Evolutionary conservation across 2,797 vertebrate genomes (phyloP), one percentile per base, ranked within the genome.

Genomic region (Sebastes miniatus): DNA sequence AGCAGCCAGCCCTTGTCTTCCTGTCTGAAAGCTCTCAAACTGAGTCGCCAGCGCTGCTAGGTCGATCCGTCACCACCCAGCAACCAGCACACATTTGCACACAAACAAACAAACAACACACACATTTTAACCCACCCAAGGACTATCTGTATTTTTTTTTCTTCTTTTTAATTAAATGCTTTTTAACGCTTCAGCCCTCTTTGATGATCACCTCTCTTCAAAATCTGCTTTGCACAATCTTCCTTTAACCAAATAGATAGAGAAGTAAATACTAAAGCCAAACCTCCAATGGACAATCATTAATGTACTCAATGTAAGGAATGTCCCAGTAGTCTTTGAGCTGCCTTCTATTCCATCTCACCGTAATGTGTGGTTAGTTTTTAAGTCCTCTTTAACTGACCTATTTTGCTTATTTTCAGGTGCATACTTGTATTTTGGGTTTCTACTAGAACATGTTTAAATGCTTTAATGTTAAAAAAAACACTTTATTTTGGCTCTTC

Each of bases 51-150:
- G 22, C 4, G 71, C 86, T 85, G 27, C 65, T 0, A 87, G 83
- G 52, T 36, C 5, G 29, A 77, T 82, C 79, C 65, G 8, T 81
- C 80, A 79, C 63, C 84, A 90, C 69, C 63, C 56, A 69, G 29
- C 24, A 39, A 63, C 61, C 62, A 47, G 34, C 69, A 11, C 57
- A 65, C 69, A 39, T 10, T 10, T 58, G 5, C 25, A 29, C 31
- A 71, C 34, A 59, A 10, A 67, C 4, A 20, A 20, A 36, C 54
- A 56, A 39, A 43, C 13, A 6, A 68, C 12, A 67, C 2, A 29
- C 20, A 2, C 24, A 36, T 14, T 22, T 52, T 8, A 10, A 67
- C 34, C 47, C 29, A 62, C 62, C 14, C 34, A 14, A 72, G 12
- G 52, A 83, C 47, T 47, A 8, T 63, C 57, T 67, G 22, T 72